phyloP scores from a whole-genome alignment of 2,113 vertebrate genomes.

The Engystomops pustulosus region DNA sequence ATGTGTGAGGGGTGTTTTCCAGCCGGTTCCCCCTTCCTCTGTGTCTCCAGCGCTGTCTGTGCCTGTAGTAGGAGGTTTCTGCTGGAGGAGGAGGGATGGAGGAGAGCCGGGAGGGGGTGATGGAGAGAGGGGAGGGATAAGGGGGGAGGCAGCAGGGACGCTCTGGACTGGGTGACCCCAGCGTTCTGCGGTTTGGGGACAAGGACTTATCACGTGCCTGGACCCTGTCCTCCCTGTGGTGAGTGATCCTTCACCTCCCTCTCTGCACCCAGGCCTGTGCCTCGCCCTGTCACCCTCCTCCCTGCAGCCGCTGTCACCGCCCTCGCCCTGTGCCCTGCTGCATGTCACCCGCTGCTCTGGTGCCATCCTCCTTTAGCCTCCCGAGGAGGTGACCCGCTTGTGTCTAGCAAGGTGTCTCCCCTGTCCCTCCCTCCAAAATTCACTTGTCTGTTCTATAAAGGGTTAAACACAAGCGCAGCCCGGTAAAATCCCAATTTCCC shows the following conservation, averaged over 20 bases:
- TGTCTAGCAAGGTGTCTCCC: background rate
- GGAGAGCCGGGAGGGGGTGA: constrained; percentile 22
- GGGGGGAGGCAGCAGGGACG: constrained; percentile 38
- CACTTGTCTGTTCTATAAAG: background rate
- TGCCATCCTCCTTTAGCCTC: background rate
- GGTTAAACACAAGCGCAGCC: constrained; percentile 2
- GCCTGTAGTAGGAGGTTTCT: constrained; percentile 28
- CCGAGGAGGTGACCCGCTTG: background rate
- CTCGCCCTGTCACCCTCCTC: constrained; percentile 39
- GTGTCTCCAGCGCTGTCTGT: background rate
- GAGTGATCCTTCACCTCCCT: background rate
- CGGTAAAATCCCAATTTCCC: background rate
- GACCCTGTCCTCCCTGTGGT: constrained; percentile 34
- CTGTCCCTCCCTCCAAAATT: background rate
- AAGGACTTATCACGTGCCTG: constrained; percentile 30
- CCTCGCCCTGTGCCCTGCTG: background rate
- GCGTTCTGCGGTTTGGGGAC: constrained; percentile 52
- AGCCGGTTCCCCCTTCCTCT: background rate
- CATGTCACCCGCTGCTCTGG: background rate
- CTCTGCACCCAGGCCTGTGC: background rate
- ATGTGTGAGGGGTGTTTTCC: background rate
- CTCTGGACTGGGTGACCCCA: constrained; percentile 39
- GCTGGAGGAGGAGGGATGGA: background rate
- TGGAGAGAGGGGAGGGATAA: constrained; percentile 31
- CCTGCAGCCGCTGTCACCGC: constrained; percentile 41